Evolutionary conservation across 2,797 vertebrate genomes (phyloP).

Genomic region (Calcarius lapponicus): DNA sequence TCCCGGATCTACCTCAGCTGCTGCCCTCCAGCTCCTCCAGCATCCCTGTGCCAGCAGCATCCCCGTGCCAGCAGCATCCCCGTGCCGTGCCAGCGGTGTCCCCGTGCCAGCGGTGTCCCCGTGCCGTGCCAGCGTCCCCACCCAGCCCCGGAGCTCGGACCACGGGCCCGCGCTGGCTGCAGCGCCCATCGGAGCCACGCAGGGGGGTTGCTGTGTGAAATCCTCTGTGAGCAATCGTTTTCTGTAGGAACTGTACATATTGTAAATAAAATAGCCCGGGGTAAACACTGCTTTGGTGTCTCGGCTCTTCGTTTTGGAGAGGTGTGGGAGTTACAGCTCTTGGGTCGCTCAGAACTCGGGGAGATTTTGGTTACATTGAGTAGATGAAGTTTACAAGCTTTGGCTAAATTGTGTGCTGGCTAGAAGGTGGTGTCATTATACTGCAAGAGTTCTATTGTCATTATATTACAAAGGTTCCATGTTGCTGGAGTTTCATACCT

Average conservation of each 20-base stretch:
- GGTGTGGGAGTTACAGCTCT: neutral
- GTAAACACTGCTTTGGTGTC: neutral
- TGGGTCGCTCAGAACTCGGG: accelerated
- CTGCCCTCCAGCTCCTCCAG: slow-evolving; percentile 12
- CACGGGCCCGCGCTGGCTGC: neutral
- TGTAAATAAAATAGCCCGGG: slow-evolving; percentile 61
- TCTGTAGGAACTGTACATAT: slow-evolving; percentile 58
- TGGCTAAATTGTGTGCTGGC: neutral
- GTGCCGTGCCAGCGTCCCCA: neutral
- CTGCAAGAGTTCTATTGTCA: too few relatives aligned
- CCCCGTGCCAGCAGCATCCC: too few relatives aligned
- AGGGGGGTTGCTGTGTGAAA: neutral
- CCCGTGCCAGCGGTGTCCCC: too few relatives aligned
- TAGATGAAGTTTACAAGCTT: neutral
- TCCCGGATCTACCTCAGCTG: slow-evolving; percentile 52
- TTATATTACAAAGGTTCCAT: too few relatives aligned
- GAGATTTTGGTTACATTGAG: neutral
- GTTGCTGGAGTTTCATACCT: too few relatives aligned
- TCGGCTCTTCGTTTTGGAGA: neutral
- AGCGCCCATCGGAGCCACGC: neutral
- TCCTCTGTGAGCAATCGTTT: slow-evolving; percentile 21
- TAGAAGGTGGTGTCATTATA: neutral
- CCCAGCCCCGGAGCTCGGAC: neutral
- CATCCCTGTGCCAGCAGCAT: neutral
- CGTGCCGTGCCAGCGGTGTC: neutral